A percentile compares a stretch with the other conserved stretches of the same genome.
Evolutionary conservation across 2,888 invertebrate species (phyloP).

Genomic region (Carpatolechia fugitivella): DNA sequence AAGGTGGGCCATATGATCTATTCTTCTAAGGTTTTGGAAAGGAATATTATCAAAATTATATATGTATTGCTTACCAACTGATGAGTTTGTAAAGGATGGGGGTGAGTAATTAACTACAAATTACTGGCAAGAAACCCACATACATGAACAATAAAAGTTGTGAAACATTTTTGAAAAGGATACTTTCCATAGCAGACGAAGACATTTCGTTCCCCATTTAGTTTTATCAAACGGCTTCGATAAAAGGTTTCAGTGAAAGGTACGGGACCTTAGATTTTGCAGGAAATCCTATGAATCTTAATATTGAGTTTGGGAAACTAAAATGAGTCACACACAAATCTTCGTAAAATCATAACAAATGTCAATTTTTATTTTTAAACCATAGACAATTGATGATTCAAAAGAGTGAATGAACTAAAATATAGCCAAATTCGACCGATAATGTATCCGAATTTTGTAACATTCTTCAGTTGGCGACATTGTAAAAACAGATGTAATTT

Average conservation of each 20-base stretch:
- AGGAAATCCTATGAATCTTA: not conserved
- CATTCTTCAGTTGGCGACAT: constrained; percentile 6
- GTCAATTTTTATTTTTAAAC: not conserved
- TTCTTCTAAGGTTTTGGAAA: too few species aligned
- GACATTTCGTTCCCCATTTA: constrained; percentile 92
- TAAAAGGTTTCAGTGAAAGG: constrained; percentile 39
- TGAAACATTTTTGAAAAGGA: constrained; percentile 79
- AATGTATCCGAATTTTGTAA: constrained; percentile 9
- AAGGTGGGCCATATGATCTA: too few species aligned
- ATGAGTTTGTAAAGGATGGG: too few species aligned
- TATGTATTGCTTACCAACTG: too few species aligned
- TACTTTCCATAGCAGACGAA: constrained; percentile 93
- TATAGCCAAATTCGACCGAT: not conserved
- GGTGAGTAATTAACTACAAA: too few species aligned
- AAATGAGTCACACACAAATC: not conserved
- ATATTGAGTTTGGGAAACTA: not conserved
- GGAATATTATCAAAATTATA: too few species aligned
- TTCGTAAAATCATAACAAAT: not conserved
- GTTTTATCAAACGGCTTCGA: constrained; percentile 69
- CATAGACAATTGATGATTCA: not conserved
- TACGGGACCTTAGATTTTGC: constrained; percentile 29
- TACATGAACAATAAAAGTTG: constrained; percentile 9
- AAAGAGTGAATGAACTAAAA: not conserved
- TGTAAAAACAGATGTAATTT: constrained; percentile 23
- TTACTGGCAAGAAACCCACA: too few species aligned